Evolutionary conservation across 23 tunicate species (phyloP).

Genomic region (Corella eumyota): DNA sequence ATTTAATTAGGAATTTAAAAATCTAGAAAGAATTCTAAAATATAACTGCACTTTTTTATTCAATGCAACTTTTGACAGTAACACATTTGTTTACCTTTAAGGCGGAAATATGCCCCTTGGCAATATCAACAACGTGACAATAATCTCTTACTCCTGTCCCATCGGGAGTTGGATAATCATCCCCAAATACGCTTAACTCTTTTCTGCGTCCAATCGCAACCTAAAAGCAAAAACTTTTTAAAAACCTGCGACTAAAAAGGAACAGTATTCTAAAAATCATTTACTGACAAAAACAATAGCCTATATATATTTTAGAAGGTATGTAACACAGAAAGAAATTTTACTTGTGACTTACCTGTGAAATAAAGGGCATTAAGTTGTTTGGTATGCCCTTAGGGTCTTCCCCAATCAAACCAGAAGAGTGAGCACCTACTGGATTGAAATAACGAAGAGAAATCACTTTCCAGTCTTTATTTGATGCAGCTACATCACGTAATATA

Average conservation of each 20-base stretch:
- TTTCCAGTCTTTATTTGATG: conserved; percentile 38
- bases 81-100: no score
- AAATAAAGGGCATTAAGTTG: conserved; percentile 81
- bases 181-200: conserved; percentile 61
- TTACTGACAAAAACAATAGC: no score
- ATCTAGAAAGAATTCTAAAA: no score
- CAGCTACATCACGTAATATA: conserved; percentile 42
- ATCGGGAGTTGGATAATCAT: conserved; percentile 70
- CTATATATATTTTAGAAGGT: no score
- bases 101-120: conserved; percentile 78
- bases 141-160: conserved; percentile 94
- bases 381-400: conserved; percentile 87
- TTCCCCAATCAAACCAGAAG: no score
- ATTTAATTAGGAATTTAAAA: no score
- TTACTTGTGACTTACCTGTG: conserved; percentile 65
- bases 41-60: no score
- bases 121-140: conserved; percentile 78
- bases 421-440: conserved; percentile 92
- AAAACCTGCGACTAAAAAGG: no score
- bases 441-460: conserved; percentile 70
- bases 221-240: conserved; percentile 19
- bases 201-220: conserved; percentile 70
- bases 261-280: no score
- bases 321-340: no score
- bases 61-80: no score